phyloP scores from a whole-genome alignment of 2,797 vertebrate species.

The Gallirallus australis region DNA sequence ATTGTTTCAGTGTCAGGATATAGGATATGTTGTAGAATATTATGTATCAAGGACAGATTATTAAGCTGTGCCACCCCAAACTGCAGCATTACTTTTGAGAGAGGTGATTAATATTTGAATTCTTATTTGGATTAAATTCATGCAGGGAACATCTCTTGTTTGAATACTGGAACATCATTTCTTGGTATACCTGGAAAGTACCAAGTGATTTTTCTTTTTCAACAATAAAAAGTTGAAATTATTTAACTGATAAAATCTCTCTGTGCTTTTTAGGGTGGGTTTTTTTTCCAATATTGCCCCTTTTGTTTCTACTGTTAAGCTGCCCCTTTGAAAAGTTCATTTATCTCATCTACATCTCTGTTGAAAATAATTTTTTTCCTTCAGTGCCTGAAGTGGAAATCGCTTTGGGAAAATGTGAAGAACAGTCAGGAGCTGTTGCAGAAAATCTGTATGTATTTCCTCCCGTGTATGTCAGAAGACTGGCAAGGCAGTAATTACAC shows the following conservation, averaged over 20 bases:
- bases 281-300: background rate
- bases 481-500: background rate
- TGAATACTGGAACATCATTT: background rate
- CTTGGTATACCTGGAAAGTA: background rate
- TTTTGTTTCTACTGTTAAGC: background rate
- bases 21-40: background rate
- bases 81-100: background rate
- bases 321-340: background rate
- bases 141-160: background rate
- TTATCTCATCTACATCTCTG: background rate
- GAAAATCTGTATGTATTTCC: accelerated
- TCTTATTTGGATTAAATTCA: background rate
- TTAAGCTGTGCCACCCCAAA: background rate
- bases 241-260: background rate
- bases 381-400: background rate
- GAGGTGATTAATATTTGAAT: background rate
- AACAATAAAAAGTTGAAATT: background rate
- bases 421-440: background rate
- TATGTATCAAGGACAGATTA: background rate
- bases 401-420: background rate
- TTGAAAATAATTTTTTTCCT: background rate
- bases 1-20: background rate
- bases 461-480: background rate
- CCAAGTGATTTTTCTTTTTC: background rate
- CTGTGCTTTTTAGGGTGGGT: background rate